A percentile compares a stretch with the other conserved stretches of the same genome.
These are phyloP conservation scores for Scleropages formosus DNA, from an alignment of 2,797 vertebrate species.

Conservation along the genomic window DNA sequence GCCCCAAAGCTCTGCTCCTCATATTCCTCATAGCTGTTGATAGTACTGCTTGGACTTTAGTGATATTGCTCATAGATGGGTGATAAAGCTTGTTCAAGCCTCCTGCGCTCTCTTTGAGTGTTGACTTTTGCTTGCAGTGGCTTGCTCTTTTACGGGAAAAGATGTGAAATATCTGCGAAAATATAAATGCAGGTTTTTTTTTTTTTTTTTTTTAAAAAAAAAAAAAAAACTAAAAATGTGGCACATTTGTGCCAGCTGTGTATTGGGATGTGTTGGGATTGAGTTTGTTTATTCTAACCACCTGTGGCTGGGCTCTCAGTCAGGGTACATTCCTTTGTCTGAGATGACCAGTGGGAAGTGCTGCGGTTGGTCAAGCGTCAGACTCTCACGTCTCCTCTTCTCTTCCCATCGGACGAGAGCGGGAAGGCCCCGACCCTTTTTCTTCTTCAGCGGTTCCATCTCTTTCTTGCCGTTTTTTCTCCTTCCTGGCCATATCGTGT, in stretches of 20 bases:
- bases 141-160: too few relatives aligned
- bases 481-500: not conserved
- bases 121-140: too few relatives aligned
- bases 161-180: too few relatives aligned
- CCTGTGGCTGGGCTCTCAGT: not conserved
- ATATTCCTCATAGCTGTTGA: too few relatives aligned
- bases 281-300: not conserved
- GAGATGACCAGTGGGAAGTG: too few relatives aligned
- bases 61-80: not conserved
- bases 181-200: too few relatives aligned
- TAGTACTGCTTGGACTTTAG: too few relatives aligned
- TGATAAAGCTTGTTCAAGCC: too few relatives aligned
- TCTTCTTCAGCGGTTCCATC: not conserved
- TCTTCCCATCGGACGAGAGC: not conserved
- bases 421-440: not conserved
- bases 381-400: not conserved
- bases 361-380: not conserved
- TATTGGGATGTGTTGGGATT: not conserved
- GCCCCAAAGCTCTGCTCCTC: too few relatives aligned
- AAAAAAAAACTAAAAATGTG: too few relatives aligned
- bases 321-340: too few relatives aligned
- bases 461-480: constrained; percentile 2
- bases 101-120: not conserved
- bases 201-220: too few relatives aligned
- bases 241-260: not conserved